Evolutionary conservation across 2,888 invertebrate genomes (phyloP).

Genomic region (Drosophila peninsularis): DNA sequence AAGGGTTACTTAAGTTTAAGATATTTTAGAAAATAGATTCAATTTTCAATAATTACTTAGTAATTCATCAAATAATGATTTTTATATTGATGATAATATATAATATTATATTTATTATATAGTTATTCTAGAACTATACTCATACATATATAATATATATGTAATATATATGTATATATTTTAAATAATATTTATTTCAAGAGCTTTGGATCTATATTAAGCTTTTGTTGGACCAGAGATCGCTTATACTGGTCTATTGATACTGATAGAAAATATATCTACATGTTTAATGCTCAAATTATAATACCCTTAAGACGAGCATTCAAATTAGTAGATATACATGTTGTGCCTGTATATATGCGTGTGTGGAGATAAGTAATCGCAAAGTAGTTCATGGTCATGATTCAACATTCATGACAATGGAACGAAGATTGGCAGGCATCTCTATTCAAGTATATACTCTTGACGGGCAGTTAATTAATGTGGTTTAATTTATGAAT

Average conservation of each 20-base stretch:
- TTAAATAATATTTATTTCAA: too few species aligned
- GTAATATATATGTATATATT: too few species aligned
- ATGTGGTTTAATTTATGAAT: constrained; percentile 70
- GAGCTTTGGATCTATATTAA: background rate
- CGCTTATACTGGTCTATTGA: background rate
- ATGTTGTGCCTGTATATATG: background rate
- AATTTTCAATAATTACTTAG: too few species aligned
- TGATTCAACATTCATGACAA: constrained; percentile 44
- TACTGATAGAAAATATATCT: background rate
- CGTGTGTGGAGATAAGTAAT: background rate
- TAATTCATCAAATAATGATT: too few species aligned
- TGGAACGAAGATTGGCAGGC: constrained; percentile 35
- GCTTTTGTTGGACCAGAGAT: background rate
- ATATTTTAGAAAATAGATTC: too few species aligned
- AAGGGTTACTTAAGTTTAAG: too few species aligned
- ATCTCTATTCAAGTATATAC: constrained; percentile 33
- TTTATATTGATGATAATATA: too few species aligned
- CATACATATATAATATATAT: too few species aligned
- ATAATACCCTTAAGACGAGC: background rate
- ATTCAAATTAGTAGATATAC: background rate
- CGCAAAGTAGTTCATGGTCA: constrained; percentile 30
- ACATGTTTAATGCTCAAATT: background rate
- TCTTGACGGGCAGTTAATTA: constrained; percentile 61
- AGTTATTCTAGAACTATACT: too few species aligned
- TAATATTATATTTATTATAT: too few species aligned